A percentile compares a stretch with the other conserved stretches of the same genome.
phyloP scores from a whole-genome alignment of 2,888 invertebrate genomes.

The Heteromyza rotundicornis region DNA sequence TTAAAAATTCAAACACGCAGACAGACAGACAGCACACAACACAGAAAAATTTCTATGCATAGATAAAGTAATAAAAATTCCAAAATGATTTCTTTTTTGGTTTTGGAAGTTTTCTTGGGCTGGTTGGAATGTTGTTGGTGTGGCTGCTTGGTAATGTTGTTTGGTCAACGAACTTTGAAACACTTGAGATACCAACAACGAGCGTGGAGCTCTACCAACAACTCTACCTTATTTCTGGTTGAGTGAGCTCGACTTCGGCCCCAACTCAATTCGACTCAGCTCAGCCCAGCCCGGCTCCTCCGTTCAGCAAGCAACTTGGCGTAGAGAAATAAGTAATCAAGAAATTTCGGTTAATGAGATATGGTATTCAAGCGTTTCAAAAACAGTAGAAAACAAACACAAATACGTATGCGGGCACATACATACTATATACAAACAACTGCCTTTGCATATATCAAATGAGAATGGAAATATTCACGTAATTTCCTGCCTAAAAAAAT shows the following conservation, averaged over 20 bases:
- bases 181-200: background rate
- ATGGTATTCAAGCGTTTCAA: conserved; percentile 4
- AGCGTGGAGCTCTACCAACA: background rate
- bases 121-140: conserved; percentile 3
- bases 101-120: background rate
- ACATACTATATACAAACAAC: no score
- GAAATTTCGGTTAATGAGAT: background rate
- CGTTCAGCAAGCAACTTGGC: background rate
- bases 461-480: background rate
- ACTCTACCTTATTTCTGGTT: conserved; percentile 2
- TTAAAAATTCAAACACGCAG: conserved; percentile 24
- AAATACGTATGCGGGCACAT: background rate
- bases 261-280: background rate
- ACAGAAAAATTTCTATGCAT: conserved; percentile 7
- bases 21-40: no score
- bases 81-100: conserved; percentile 15
- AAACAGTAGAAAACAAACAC: background rate
- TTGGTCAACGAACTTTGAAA: conserved; percentile 28
- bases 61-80: conserved; percentile 25
- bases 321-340: background rate
- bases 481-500: background rate
- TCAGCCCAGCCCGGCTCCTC: background rate
- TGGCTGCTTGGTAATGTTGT: conserved; percentile 3
- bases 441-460: background rate
- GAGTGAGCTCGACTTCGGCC: conserved; percentile 1